A percentile compares a stretch with the other conserved stretches of the same genome.
phyloP scores from a whole-genome alignment of 2,113 vertebrate genomes.

The Trematomus loennbergii region DNA sequence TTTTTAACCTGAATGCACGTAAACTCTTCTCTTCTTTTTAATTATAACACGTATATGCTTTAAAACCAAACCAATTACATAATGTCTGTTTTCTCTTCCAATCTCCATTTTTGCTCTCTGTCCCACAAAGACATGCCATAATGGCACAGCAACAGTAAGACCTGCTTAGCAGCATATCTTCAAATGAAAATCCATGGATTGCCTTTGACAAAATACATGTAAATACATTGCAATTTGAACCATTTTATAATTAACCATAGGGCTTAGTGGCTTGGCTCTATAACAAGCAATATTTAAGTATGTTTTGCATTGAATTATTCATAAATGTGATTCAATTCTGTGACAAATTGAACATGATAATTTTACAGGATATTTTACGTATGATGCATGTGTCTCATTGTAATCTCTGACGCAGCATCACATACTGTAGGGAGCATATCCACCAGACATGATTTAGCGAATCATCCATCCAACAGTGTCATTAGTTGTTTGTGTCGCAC shows the following conservation, averaged over 20 bases:
- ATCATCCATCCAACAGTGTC: slow-evolving; percentile 15
- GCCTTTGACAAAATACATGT: not conserved
- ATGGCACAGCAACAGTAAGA: not conserved
- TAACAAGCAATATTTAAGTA: not conserved
- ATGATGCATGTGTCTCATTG: not conserved
- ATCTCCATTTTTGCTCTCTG: not conserved
- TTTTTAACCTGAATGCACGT: not conserved
- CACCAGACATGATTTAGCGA: slow-evolving; percentile 17
- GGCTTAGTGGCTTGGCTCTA: not conserved
- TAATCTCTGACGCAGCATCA: not conserved
- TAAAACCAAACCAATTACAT: not conserved
- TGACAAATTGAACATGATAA: not conserved
- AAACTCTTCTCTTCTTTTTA: not conserved
- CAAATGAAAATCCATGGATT: not conserved
- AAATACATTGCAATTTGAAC: not conserved
- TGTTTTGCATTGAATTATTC: not conserved
- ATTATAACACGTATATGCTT: not conserved
- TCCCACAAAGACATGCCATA: not conserved
- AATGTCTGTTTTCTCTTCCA: not conserved
- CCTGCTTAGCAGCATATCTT: not conserved
- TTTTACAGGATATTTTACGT: not conserved
- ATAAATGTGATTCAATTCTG: not conserved
- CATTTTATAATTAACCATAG: not conserved
- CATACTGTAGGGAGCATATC: slow-evolving; percentile 10
- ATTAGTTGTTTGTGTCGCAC: slow-evolving; percentile 25